Evolutionary conservation across 2,888 invertebrate species (phyloP).

Genomic region (Drosophila infuscata): DNA sequence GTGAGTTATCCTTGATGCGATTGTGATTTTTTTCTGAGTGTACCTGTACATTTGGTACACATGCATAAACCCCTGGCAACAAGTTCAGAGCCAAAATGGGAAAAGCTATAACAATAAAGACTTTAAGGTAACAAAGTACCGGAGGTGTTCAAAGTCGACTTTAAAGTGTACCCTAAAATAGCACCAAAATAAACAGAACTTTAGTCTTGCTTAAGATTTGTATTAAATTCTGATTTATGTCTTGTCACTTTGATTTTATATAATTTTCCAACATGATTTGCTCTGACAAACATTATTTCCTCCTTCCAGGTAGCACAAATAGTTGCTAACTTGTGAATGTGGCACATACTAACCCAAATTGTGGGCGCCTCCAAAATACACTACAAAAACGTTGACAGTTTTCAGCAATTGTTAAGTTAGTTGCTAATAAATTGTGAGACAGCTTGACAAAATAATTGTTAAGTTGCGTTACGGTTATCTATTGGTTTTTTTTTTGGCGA

Average conservation of each 20-base stretch:
- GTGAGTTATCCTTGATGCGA: not conserved
- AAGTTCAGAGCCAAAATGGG: constrained; percentile 58
- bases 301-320: constrained; percentile 17
- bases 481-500: constrained; percentile 28
- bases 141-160: not conserved
- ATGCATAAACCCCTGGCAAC: constrained; percentile 49
- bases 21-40: not conserved
- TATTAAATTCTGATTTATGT: not conserved
- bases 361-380: not conserved
- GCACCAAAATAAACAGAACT: not conserved
- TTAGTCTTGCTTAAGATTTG: not conserved
- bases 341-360: constrained; percentile 27
- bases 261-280: too few species aligned
- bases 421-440: constrained; percentile 25
- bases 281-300: constrained; percentile 12
- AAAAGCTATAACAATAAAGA: constrained; percentile 36
- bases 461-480: constrained; percentile 26
- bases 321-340: constrained; percentile 1
- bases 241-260: not conserved
- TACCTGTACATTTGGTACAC: constrained; percentile 17
- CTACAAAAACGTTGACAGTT: constrained; percentile 3
- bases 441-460: constrained; percentile 26
- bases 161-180: constrained; percentile 16
- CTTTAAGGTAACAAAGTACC: constrained; percentile 12
- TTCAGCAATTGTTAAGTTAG: constrained; percentile 7